phyloP scores from a whole-genome alignment of 2,888 invertebrate species.

The Margaritifera margaritifera region DNA sequence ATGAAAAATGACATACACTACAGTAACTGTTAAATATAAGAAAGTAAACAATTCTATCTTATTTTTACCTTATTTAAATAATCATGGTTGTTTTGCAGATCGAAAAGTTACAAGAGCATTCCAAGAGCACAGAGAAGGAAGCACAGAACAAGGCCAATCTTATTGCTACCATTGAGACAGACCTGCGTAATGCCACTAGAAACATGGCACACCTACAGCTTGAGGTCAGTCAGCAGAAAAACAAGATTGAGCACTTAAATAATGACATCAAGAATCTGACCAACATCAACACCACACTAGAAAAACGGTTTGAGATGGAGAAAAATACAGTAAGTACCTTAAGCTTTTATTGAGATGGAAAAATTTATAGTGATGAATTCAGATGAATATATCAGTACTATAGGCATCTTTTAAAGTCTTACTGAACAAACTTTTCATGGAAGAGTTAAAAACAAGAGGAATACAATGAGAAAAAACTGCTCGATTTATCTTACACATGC shows the following conservation, averaged over 20 bases:
- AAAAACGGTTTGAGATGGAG: constrained; percentile 51
- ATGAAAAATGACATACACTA: too few relatives aligned
- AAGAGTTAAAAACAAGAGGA: too few relatives aligned
- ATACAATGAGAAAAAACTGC: too few relatives aligned
- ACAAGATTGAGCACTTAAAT: constrained; percentile 45
- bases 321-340: constrained; percentile 42
- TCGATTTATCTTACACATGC: too few relatives aligned
- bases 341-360: neutral
- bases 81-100: constrained; percentile 32
- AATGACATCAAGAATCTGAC: constrained; percentile 53
- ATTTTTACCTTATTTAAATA: too few relatives aligned
- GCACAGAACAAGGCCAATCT: constrained; percentile 50
- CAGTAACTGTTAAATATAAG: too few relatives aligned
- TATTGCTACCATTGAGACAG: constrained; percentile 48
- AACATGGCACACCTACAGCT: constrained; percentile 32
- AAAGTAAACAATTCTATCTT: too few relatives aligned
- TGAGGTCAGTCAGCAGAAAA: constrained; percentile 48
- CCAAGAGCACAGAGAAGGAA: constrained; percentile 37
- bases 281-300: constrained; percentile 46
- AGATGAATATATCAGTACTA: too few relatives aligned
- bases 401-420: too few relatives aligned
- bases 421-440: too few relatives aligned
- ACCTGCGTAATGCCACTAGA: constrained; percentile 41
- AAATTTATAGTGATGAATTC: too few relatives aligned
- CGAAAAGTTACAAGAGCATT: constrained; percentile 46